Evolutionary conservation across 2,113 vertebrate species (phyloP), one percentile per base, ranked within the genome.

Genomic region (Nematolebias whitei): DNA sequence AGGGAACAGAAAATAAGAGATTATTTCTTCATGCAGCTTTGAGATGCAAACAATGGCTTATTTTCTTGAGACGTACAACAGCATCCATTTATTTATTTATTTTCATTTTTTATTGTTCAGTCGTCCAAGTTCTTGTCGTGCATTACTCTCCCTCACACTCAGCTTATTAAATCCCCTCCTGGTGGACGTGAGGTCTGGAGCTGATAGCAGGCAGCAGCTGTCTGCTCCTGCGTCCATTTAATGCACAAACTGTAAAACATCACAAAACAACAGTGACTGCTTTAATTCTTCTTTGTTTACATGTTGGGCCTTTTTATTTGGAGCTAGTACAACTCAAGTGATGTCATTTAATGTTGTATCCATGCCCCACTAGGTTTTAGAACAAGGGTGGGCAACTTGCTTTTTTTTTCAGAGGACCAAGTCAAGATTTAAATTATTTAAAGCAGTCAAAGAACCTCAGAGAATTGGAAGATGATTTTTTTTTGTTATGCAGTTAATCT

Each of bases 131-230:
- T 22, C 38, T 57, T 41, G 14, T 18, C 56, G 19, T 12, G 10
- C 23, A 26, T 59, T 11, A 2, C 44, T 43, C 45, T 41, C 19
- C 14, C 35, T 16, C n/a, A 12, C 41, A 29, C 18, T 12, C 41
- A 29, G 56, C 12, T 29, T 44, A 59, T 45, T 24, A 45, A 59
- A n/a, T 59, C 41, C 22, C 23, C 22, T 26, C 39, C 51, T 32
- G 12, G 53, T 39, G 53, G n/a, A 38, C 32, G 18, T 18, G 16
- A 19, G 29, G 52, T 57, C 39, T 45, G 41, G 4, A 20, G 32
- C 13, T 22, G 38, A 22, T 40, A 22, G 23, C 40, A 20, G 6
- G 13, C 20, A 22, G 38, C 54, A 23, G 19, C 35, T 54, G 11
- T 4, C 52, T 54, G 52, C 32, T 29, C 50, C 15, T 14, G 16